Evolutionary conservation across 2,797 vertebrate genomes (phyloP).

Genomic region (Peromyscus melanophrys): DNA sequence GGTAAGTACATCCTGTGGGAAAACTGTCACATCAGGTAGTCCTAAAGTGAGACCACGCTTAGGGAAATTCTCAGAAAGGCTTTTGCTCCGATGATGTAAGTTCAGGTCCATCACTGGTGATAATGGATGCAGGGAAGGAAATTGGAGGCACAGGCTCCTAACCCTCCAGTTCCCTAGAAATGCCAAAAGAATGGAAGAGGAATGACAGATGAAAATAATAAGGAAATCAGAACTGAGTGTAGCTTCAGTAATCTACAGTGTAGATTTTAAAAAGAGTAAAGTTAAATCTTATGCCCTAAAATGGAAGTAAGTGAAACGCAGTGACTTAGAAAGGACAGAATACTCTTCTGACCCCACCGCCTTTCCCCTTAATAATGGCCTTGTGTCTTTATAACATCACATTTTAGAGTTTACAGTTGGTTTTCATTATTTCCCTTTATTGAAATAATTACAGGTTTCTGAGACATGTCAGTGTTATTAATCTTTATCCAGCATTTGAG

Average conservation of each 20-base stretch:
- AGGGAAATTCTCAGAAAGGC: neutral
- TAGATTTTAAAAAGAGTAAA: neutral
- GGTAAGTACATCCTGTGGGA: constrained; percentile 71
- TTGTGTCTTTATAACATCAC: neutral
- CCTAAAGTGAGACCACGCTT: neutral
- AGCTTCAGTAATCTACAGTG: neutral
- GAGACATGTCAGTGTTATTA: neutral
- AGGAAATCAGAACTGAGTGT: neutral
- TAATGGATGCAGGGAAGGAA: neutral
- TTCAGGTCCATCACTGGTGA: neutral
- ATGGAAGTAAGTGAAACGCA: neutral
- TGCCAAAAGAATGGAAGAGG: neutral
- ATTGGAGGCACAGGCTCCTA: neutral
- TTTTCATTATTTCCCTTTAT: constrained; percentile 14
- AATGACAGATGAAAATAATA: neutral
- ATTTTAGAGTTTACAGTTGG: constrained; percentile 8
- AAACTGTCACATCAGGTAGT: neutral
- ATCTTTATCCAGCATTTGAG: neutral
- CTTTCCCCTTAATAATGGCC: neutral
- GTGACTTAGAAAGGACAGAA: neutral
- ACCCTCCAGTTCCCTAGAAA: neutral
- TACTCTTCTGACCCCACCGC: neutral
- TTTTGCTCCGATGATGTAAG: neutral
- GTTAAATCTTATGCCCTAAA: neutral
- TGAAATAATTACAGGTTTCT: neutral